These are phyloP conservation scores for Netelia fuscicornis DNA, from an alignment of 2,888 invertebrate species.

Conservation along the genomic window DNA sequence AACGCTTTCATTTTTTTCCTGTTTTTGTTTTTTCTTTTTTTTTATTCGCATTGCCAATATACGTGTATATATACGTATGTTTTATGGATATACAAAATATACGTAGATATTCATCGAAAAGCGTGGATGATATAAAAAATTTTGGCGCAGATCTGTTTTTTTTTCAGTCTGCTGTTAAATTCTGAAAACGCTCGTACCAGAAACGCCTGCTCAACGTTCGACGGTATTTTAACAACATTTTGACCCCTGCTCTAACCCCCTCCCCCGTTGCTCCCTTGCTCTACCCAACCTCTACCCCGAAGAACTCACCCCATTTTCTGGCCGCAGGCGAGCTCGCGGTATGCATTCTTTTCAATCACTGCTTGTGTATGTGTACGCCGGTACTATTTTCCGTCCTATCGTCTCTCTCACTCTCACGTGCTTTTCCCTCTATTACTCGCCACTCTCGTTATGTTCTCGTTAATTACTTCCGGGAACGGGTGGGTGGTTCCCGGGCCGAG, in stretches of 20 bases:
- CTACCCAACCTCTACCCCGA: neutral
- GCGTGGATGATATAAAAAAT: slow-evolving; percentile 39
- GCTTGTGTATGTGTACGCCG: neutral
- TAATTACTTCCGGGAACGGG: slow-evolving; percentile 66
- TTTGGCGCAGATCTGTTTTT: slow-evolving; percentile 18
- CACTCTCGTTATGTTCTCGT: slow-evolving; percentile 63
- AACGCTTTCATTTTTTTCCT: neutral
- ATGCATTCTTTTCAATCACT: slow-evolving; percentile 20
- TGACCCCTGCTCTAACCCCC: neutral
- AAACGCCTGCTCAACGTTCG: slow-evolving; percentile 30
- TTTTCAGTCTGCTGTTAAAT: slow-evolving; percentile 8
- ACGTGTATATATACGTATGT: slow-evolving; percentile 7
- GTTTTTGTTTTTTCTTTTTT: slow-evolving; percentile 23
- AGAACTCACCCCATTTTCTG: neutral
- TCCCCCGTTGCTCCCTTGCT: neutral
- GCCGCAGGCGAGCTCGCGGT: slow-evolving; percentile 3
- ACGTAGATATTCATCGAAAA: neutral
- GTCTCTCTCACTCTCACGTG: slow-evolving; percentile 14
- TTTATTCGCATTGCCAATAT: slow-evolving; percentile 17
- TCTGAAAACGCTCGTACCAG: slow-evolving; percentile 29
- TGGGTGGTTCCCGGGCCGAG: neutral
- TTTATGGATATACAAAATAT: neutral
- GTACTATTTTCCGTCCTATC: slow-evolving; percentile 12
- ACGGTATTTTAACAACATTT: slow-evolving; percentile 62
- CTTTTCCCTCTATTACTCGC: slow-evolving; percentile 43